Evolutionary conservation across 1,140 invertebrate genomes (phyloP).

Genomic region (Batillaria attramentaria): DNA sequence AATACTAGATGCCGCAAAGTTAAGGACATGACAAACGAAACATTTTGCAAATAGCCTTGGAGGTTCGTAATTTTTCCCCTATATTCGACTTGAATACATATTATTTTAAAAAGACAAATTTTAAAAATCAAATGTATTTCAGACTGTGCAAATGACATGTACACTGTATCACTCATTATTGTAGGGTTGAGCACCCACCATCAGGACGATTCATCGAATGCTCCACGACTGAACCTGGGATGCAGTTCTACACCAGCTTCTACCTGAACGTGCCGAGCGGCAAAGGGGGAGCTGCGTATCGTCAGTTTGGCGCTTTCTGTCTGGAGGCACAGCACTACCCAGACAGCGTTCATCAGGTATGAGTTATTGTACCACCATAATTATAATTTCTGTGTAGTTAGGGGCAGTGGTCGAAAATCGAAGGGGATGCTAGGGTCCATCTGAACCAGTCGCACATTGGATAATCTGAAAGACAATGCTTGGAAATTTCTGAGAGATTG

Average conservation of each 20-base stretch:
- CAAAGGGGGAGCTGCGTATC: slow-evolving; percentile 81
- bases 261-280: slow-evolving; percentile 79
- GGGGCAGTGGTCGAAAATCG: background rate
- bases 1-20: too few species aligned
- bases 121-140: background rate
- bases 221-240: slow-evolving; percentile 87
- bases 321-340: slow-evolving; percentile 95
- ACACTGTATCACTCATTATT: background rate
- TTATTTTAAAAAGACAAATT: slow-evolving; percentile 4
- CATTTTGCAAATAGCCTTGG: too few species aligned
- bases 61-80: too few species aligned
- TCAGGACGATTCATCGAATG: slow-evolving; percentile 84
- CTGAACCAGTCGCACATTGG: background rate
- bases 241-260: slow-evolving; percentile 92
- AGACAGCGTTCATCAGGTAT: slow-evolving; percentile 88
- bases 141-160: background rate
- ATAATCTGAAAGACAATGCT: background rate
- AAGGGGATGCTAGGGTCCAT: too few species aligned
- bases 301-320: slow-evolving; percentile 87
- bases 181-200: slow-evolving; percentile 78
- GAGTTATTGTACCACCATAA: slow-evolving; percentile 27
- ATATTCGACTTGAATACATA: too few species aligned
- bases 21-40: too few species aligned
- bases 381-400: background rate
- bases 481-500: background rate